These are phyloP conservation scores for Cryptus armator DNA, from an alignment of 2,888 invertebrate genomes.

Conservation along the genomic window DNA sequence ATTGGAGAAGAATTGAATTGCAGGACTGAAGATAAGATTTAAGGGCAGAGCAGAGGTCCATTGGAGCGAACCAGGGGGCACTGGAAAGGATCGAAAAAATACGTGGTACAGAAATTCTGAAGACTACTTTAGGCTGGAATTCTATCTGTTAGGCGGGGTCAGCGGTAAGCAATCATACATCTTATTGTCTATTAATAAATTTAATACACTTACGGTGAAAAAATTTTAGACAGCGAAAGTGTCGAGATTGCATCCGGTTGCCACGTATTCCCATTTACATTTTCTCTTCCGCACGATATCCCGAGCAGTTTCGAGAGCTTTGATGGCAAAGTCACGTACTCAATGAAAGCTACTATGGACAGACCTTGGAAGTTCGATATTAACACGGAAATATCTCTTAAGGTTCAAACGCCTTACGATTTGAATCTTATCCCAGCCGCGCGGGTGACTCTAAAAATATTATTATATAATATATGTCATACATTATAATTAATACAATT, in stretches of 20 bases:
- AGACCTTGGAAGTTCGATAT: slow-evolving; percentile 93
- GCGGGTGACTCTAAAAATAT: neutral
- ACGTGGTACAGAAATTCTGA: slow-evolving; percentile 82
- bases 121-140: slow-evolving; percentile 90
- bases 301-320: slow-evolving; percentile 91
- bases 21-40: slow-evolving; percentile 87
- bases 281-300: slow-evolving; percentile 89
- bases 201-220: neutral
- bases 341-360: slow-evolving; percentile 91
- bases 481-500: neutral
- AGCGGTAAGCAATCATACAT: slow-evolving; percentile 80
- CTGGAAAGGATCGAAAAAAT: too few relatives aligned
- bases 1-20: slow-evolving; percentile 85
- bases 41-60: slow-evolving; percentile 71
- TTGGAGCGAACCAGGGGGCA: slow-evolving; percentile 73
- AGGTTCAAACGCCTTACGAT: slow-evolving; percentile 84
- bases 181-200: neutral
- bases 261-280: slow-evolving; percentile 91
- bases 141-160: slow-evolving; percentile 88
- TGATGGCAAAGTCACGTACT: slow-evolving; percentile 91
- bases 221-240: slow-evolving; percentile 86
- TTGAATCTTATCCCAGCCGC: slow-evolving; percentile 31
- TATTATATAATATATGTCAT: neutral
- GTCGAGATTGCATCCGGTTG: slow-evolving; percentile 89
- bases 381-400: slow-evolving; percentile 91